These are phyloP conservation scores for Nebria salina DNA, from an alignment of 2,888 invertebrate species.

Conservation along the genomic window DNA sequence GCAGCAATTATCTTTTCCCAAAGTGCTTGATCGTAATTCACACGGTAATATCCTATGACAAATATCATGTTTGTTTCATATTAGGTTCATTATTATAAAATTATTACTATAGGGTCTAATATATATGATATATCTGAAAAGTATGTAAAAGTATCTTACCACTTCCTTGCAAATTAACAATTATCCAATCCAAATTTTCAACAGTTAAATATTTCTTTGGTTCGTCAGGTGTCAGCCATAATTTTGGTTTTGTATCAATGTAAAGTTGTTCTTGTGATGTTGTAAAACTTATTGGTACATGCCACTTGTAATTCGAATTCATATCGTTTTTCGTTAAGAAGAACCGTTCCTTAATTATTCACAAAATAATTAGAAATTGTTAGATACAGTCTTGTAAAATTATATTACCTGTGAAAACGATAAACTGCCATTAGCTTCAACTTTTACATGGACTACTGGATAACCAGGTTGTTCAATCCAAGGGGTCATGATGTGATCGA, in stretches of 20 bases:
- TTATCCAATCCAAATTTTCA: constrained; percentile 67
- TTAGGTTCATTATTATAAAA: background rate
- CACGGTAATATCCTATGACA: constrained; percentile 72
- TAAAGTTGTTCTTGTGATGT: constrained; percentile 61
- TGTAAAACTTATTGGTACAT: constrained; percentile 66
- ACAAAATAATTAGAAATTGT: constrained; percentile 17
- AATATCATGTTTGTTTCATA: background rate
- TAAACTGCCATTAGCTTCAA: constrained; percentile 47
- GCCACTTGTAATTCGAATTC: constrained; percentile 57
- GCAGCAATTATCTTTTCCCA: constrained; percentile 67
- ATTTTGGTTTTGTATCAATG: constrained; percentile 56
- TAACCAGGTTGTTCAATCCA: constrained; percentile 72
- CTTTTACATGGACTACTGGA: constrained; percentile 66
- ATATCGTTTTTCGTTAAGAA: constrained; percentile 36
- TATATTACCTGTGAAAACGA: constrained; percentile 52
- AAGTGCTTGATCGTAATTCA: constrained; percentile 70
- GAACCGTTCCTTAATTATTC: constrained; percentile 50
- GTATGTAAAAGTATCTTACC: constrained; percentile 60
- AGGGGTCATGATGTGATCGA: constrained; percentile 63
- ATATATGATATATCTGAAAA: too few species aligned
- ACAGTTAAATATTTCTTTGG: constrained; percentile 1
- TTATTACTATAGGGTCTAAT: too few species aligned
- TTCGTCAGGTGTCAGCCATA: constrained; percentile 54
- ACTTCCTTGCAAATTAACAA: constrained; percentile 75
- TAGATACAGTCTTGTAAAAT: constrained; percentile 8